Conservation (phyloP, 1,140 invertebrate genomes). For the Papilio helenus region DNA sequence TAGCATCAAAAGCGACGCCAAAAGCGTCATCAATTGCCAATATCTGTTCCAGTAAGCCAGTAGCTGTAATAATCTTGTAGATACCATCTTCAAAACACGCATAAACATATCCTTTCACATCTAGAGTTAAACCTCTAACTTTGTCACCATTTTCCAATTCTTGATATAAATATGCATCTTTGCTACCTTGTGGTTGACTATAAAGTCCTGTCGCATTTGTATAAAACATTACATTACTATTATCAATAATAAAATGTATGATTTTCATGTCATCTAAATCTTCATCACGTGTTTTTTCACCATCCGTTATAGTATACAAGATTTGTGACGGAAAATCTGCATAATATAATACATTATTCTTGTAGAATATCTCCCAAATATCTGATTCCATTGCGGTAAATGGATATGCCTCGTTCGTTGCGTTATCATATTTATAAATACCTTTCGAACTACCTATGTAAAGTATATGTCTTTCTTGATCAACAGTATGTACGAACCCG, state of each 20-base stretch:
- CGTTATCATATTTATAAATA: conserved; percentile 65
- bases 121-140: conserved; percentile 58
- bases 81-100: conserved; percentile 62
- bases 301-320: conserved; percentile 58
- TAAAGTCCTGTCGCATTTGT: conserved; percentile 64
- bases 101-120: conserved; percentile 59
- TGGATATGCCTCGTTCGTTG: conserved; percentile 52
- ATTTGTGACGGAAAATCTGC: conserved; percentile 65
- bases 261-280: conserved; percentile 73
- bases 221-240: conserved; percentile 60
- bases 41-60: conserved; percentile 51
- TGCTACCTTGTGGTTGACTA: conserved; percentile 61
- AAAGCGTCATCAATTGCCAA: conserved; percentile 60
- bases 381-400: conserved; percentile 48
- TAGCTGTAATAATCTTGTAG: conserved; percentile 56
- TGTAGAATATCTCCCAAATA: conserved; percentile 68
- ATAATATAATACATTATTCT: conserved; percentile 60
- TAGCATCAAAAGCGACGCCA: conserved; percentile 66
- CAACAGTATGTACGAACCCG: conserved; percentile 68
- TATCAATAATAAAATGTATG: conserved; percentile 67
- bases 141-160: conserved; percentile 42
- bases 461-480: conserved; percentile 56
- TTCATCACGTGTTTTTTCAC: conserved; percentile 51
- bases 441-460: conserved; percentile 69
- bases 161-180: conserved; percentile 55